Evolutionary conservation across 2,797 vertebrate genomes (phyloP), one percentile per base, ranked within the genome.

Genomic region (Sus cebifrons): DNA sequence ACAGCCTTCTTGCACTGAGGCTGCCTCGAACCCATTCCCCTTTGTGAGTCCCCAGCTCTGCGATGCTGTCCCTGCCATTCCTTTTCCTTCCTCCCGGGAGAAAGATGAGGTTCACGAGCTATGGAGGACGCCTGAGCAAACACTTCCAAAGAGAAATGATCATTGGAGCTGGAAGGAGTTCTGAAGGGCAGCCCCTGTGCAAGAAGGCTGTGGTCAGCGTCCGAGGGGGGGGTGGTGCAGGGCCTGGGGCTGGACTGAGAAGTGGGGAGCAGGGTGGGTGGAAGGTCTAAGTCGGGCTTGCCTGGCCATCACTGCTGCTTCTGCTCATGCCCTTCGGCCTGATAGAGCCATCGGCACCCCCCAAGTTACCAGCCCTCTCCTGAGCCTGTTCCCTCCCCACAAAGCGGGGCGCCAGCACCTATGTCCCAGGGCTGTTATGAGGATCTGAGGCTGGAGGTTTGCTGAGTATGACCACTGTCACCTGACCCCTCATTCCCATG

Each of bases 401-500:
- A 12, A 32, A 11, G 49, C 5, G 9, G 87, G 58, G 60, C 44
- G 6, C 44, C 44, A 49, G 0, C 17, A 77, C 40, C 1, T 0
- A 13, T 23, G 68, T 32, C 29, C n/a, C 70, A 44, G 40, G 56
- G 23, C 40, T 64, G 11, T 11, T 29, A 7, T 1, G 79, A 73
- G 23, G 64, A 36, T 16, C 23, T 6, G 16, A 27, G 3, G 62
- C 56, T 0, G 18, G 18, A 89, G 20, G 25, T 77, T 49, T 60
- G 62, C 86, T 70, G 64, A 84, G 21, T 6, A 13, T 17, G 3
- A 75, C 40, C 18, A 10, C 20, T 6, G 54, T 58, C 54, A 20
- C 65, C 27, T 0, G 15, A 40, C 23, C 5, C 9, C 60, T 49
- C 1, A 6, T 3, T 23, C 56, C 23, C 20, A 3, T 0, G 6